phyloP scores from a whole-genome alignment of 2,797 vertebrate species.

The Anas bahamensis region DNA sequence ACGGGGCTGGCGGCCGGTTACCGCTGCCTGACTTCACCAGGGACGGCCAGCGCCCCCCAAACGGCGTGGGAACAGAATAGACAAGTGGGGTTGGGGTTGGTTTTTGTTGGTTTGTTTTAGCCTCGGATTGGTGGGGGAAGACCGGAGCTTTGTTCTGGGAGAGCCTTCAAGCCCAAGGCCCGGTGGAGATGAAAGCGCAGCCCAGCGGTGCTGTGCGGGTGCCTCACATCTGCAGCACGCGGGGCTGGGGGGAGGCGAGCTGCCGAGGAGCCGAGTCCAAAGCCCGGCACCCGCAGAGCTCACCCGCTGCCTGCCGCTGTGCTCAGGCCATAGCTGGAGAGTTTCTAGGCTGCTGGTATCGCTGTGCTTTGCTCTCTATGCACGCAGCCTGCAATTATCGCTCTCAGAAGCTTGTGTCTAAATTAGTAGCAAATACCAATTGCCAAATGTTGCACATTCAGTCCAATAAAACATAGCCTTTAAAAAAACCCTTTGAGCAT shows the following conservation, averaged over 20 bases:
- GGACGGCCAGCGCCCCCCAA: neutral
- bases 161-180: neutral
- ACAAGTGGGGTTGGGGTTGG: neutral
- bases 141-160: neutral
- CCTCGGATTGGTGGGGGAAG: neutral
- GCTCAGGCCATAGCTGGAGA: rapidly evolving
- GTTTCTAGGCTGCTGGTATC: neutral
- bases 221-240: too few relatives aligned
- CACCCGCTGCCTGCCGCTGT: rapidly evolving
- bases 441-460: conserved; percentile 1
- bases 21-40: neutral
- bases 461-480: neutral
- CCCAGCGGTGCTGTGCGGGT: neutral
- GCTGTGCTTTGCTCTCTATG: rapidly evolving
- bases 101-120: rapidly evolving
- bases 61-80: neutral
- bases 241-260: too few relatives aligned
- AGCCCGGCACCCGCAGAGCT: neutral
- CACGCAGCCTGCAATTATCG: neutral
- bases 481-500: neutral
- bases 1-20: neutral
- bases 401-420: neutral
- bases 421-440: neutral
- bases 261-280: neutral
- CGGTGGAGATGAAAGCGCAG: rapidly evolving